Evolutionary conservation across 2,797 vertebrate genomes (phyloP), one percentile per base, ranked within the genome.

Genomic region (Acipenser oxyrinchus): DNA sequence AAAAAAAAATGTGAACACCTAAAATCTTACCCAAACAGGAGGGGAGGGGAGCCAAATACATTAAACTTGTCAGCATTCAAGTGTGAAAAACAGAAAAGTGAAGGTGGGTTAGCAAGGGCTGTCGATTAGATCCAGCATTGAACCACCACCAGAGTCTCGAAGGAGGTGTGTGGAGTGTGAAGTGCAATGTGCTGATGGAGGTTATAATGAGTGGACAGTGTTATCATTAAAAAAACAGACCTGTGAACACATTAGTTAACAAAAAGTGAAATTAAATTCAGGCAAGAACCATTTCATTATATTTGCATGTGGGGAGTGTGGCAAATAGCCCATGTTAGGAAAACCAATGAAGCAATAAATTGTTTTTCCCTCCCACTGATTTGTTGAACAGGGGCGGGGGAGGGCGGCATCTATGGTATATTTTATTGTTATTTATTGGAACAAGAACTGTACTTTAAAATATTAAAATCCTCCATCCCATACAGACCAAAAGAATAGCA

Each of bases 1-100:
- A 67, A 64, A 67, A 8, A 9, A 70, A 23, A 64, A 65, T 48
- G 71, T 60, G 37, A 76, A 73, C 60, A 74, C 67, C 74, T 73
- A 70, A 49, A 63, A 65, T 90, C 94, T 97, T 97, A 97, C 95
- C 95, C 88, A 92, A 83, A 88, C 89, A 93, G 90, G 90, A 93
- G 87, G 85, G 89, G 88, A 92, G 92, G 90, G 92, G 93, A 91
- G 88, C 92, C 94, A 86, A 85, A 88, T 76, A 88, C 81, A 89
- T 87, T 95, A 94, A 91, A 92, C 89, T 95, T 93, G 94, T 85
- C 93, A 92, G 94, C 94, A 77, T 90, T 91, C 82, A 83, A 82
- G 87, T 91, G 86, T 91, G 91, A 92, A 86, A 88, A 89, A 89
- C 70, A 88, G 83, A 87, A 70, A 84, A 86, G 87, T 91, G 89